Conservation (phyloP, 2,888 invertebrate species). For the Tetramorium bicarinatum region DNA sequence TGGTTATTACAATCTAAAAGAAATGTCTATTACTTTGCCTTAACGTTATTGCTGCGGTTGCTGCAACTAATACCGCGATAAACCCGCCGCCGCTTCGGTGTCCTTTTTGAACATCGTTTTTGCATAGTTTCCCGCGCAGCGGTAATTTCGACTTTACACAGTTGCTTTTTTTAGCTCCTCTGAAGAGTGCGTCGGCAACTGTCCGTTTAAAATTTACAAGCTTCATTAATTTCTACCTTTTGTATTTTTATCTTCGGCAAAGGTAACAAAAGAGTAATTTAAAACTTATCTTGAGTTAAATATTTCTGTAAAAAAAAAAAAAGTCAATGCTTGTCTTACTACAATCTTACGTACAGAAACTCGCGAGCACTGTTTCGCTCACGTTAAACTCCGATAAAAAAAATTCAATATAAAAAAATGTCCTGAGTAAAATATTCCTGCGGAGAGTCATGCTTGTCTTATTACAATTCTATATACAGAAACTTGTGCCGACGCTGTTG, state of each 20-base stretch:
- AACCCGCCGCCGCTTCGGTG: not conserved
- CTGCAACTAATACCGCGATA: not conserved
- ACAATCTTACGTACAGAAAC: not conserved
- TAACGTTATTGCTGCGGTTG: not conserved
- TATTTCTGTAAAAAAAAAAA: not conserved
- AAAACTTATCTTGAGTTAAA: not conserved
- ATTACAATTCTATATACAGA: not conserved
- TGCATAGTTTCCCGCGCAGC: not conserved
- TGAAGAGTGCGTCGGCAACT: not conserved
- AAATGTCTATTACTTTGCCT: slow-evolving; percentile 3
- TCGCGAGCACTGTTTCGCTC: not conserved
- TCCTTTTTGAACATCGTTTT: not conserved
- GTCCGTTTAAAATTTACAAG: not conserved
- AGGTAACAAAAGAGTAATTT: not conserved
- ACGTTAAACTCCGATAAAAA: not conserved
- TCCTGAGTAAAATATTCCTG: not conserved
- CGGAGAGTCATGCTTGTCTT: not conserved
- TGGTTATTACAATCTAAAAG: slow-evolving; percentile 1
- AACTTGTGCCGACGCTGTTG: not conserved
- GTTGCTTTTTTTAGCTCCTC: not conserved
- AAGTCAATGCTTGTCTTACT: not conserved
- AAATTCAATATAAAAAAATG: not conserved
- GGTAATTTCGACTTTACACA: not conserved
- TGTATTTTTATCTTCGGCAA: too few species aligned
- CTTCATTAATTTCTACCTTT: not conserved